These are phyloP conservation scores for Bruchidius siliquastri DNA, from an alignment of 2,888 invertebrate genomes.

Conservation along the genomic window DNA sequence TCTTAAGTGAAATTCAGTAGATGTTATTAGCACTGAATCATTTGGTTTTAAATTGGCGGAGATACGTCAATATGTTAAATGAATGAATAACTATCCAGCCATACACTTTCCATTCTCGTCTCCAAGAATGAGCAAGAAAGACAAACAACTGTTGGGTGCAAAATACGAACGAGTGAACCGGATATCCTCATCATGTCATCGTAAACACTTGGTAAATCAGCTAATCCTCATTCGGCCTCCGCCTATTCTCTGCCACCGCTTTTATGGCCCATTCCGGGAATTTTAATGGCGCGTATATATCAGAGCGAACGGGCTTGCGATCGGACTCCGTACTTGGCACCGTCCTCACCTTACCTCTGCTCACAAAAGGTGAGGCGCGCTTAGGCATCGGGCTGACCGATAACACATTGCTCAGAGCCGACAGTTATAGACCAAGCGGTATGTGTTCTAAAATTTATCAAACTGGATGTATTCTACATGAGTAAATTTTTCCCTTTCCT, in stretches of 20 bases:
- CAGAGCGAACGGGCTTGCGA: background rate
- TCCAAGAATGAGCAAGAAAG: background rate
- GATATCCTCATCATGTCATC: background rate
- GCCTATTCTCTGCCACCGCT: background rate
- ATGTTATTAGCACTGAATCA: no score
- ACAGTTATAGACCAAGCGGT: no score
- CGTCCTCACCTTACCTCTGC: background rate
- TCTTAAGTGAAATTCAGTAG: no score
- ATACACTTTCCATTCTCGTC: no score
- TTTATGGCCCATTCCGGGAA: background rate
- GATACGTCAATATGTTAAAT: no score
- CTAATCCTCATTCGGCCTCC: background rate
- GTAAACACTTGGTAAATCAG: background rate
- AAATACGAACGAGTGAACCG: background rate
- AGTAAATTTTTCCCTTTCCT: no score
- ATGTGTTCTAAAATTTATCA: no score
- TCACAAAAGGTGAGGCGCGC: background rate
- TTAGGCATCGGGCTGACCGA: background rate
- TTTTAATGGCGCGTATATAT: background rate
- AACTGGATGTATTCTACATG: no score
- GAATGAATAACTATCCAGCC: no score
- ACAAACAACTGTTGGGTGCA: background rate
- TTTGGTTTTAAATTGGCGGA: no score
- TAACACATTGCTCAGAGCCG: background rate
- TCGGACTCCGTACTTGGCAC: background rate